These are phyloP conservation scores for Mustela lutreola DNA, from an alignment of 2,113 vertebrate species.

Conservation along the genomic window DNA sequence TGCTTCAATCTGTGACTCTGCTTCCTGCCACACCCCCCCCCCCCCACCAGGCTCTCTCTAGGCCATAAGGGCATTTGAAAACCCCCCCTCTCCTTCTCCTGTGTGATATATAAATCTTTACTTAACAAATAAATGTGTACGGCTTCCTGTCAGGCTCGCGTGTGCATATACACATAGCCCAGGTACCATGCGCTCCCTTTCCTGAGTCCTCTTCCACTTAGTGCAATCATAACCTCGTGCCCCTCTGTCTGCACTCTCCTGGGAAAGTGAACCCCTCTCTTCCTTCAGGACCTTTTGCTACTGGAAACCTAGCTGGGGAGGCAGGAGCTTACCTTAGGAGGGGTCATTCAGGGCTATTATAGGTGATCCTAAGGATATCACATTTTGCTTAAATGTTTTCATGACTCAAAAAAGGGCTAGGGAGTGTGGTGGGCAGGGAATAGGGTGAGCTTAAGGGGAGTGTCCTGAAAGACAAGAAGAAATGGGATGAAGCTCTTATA, in stretches of 20 bases:
- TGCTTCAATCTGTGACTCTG: neutral
- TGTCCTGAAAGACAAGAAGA: neutral
- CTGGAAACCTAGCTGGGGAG: neutral
- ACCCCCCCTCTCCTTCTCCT: neutral
- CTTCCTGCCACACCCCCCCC: neutral
- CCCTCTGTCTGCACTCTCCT: neutral
- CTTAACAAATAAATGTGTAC: neutral
- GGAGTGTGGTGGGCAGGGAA: neutral
- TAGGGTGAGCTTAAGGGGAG: neutral
- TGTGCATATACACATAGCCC: rapidly evolving
- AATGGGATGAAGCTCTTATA: neutral
- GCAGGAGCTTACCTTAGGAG: neutral
- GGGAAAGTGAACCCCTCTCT: neutral
- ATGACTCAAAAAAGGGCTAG: neutral
- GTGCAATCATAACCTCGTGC: neutral
- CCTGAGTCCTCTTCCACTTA: neutral
- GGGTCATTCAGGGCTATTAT: neutral
- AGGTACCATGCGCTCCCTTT: neutral
- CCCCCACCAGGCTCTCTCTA: neutral
- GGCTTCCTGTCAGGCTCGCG: neutral
- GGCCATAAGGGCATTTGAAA: neutral
- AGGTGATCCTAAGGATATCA: neutral
- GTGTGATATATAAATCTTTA: neutral
- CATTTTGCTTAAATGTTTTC: neutral
- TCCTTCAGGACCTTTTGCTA: neutral